These are phyloP conservation scores for Hirundo rustica DNA, from an alignment of 2,797 vertebrate species.

Conservation along the genomic window DNA sequence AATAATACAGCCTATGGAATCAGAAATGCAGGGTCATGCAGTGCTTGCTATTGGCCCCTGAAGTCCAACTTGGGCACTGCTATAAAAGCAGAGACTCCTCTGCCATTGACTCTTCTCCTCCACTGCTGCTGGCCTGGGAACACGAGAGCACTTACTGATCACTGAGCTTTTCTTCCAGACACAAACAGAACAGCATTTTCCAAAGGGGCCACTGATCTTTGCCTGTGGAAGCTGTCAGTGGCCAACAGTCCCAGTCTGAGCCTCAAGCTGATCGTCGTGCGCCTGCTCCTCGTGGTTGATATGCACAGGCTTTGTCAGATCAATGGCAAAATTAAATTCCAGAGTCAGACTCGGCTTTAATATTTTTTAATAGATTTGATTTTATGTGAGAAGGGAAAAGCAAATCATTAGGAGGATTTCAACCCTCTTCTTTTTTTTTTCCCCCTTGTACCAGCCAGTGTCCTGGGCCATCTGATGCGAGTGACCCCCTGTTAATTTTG, in stretches of 20 bases:
- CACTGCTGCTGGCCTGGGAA: slow-evolving; percentile 16
- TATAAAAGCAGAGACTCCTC: slow-evolving; percentile 31
- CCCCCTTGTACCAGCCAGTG: background rate
- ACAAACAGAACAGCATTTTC: background rate
- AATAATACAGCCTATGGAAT: slow-evolving; percentile 52
- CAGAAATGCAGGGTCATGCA: slow-evolving; percentile 34
- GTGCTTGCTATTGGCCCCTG: slow-evolving; percentile 47
- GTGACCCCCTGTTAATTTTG: background rate
- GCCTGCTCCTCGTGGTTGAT: background rate
- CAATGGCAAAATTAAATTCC: background rate
- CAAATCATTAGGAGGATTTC: background rate
- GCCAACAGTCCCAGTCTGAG: background rate
- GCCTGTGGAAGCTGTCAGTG: background rate
- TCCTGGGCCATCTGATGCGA: background rate
- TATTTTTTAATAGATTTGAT: background rate
- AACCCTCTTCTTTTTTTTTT: background rate
- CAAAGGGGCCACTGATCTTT: background rate
- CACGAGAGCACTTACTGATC: background rate
- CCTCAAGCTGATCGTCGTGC: rapidly evolving
- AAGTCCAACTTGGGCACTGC: slow-evolving; percentile 51
- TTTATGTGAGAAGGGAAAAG: background rate
- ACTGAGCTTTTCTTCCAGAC: background rate
- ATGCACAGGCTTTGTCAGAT: background rate
- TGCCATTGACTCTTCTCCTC: slow-evolving; percentile 30
- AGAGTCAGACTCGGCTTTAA: background rate